Percentiles rank a stretch among this genome's conserved stretches.
phyloP scores from a whole-genome alignment of 2,888 invertebrate species.

The Epistrophe grossulariae region DNA sequence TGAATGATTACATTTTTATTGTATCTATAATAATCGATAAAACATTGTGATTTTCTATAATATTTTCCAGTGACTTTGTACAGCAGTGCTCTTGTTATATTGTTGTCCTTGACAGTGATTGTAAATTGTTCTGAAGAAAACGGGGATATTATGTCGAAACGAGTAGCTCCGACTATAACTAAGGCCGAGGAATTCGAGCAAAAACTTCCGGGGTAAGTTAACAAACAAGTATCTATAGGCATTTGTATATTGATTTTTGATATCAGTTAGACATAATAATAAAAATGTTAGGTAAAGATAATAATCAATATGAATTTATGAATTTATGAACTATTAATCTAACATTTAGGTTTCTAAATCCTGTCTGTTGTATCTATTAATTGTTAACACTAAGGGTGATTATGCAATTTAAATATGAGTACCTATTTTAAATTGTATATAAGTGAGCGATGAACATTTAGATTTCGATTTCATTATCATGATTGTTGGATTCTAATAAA shows the following conservation, averaged over 20 bases:
- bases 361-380: not conserved
- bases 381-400: not conserved
- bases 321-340: constrained; percentile 12
- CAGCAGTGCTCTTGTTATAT: constrained; percentile 24
- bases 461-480: constrained; percentile 1
- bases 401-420: not conserved
- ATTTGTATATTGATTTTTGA: not conserved
- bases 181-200: constrained; percentile 80
- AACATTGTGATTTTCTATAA: constrained; percentile 20
- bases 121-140: constrained; percentile 18
- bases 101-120: constrained; percentile 39
- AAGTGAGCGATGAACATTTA: not conserved
- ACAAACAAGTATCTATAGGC: not conserved
- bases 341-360: not conserved
- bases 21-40: constrained; percentile 36
- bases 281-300: not conserved
- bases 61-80: constrained; percentile 56
- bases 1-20: constrained; percentile 46
- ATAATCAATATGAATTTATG: not conserved
- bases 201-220: constrained; percentile 81
- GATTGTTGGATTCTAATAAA: not conserved
- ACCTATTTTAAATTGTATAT: not conserved
- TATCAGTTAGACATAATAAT: constrained; percentile 1
- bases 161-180: constrained; percentile 79
- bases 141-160: constrained; percentile 80